Conservation (phyloP, 2,113 vertebrate species). For the Muntiacus muntjak region DNA sequence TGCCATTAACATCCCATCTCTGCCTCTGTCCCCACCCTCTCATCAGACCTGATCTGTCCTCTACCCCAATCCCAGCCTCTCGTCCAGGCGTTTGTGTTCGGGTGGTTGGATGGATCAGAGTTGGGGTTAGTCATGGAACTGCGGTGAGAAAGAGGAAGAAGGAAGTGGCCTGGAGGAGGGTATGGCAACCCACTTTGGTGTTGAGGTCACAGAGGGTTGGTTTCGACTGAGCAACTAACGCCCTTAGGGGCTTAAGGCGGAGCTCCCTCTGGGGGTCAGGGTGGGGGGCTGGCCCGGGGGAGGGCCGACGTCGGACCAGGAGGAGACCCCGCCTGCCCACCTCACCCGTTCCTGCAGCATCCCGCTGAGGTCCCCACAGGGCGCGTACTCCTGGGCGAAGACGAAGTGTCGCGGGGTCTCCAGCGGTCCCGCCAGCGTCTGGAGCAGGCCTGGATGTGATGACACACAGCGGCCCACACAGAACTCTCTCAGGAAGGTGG, state of each 20-base stretch:
- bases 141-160: background rate
- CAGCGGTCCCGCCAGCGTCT: slow-evolving; percentile 88
- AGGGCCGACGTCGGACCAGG: background rate
- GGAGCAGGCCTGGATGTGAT: slow-evolving; percentile 86
- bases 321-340: background rate
- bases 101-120: too few relatives aligned
- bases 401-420: slow-evolving; percentile 87
- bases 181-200: background rate
- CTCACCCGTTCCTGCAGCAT: slow-evolving; percentile 82
- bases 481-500: slow-evolving; percentile 91
- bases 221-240: background rate
- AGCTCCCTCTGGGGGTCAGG: background rate
- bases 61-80: background rate
- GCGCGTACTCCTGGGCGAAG: slow-evolving; percentile 90
- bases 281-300: rapidly evolving
- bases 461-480: slow-evolving; percentile 90
- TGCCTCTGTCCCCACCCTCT: background rate
- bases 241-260: background rate
- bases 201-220: too few relatives aligned
- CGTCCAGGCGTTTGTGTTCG: background rate
- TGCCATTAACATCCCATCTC: background rate
- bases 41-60: background rate
- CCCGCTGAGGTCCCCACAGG: slow-evolving; percentile 89
- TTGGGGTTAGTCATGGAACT: background rate
- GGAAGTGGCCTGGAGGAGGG: background rate